Conservation (phyloP, 2,888 invertebrate genomes). For the Sympetrum striolatum region DNA sequence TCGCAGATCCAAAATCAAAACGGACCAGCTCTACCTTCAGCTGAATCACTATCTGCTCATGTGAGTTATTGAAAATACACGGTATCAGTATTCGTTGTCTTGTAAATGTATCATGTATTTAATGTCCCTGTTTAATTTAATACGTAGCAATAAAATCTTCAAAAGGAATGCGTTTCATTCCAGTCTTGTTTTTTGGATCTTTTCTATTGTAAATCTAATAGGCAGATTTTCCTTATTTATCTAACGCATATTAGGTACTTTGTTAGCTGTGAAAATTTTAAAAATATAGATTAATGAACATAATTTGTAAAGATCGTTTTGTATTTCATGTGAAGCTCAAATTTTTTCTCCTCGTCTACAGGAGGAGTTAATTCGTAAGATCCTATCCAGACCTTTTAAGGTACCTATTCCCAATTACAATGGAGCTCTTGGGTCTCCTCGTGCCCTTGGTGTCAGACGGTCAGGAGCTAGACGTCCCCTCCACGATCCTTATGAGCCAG, state of each 20-base stretch:
- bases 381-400: conserved; percentile 86
- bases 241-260: background rate
- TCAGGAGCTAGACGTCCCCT: conserved; percentile 72
- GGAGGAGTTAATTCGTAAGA: conserved; percentile 82
- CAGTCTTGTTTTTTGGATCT: too few relatives aligned
- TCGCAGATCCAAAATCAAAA: conserved; percentile 53
- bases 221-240: too few relatives aligned
- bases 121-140: background rate
- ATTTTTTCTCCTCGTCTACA: conserved; percentile 54
- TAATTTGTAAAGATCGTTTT: background rate
- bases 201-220: too few relatives aligned
- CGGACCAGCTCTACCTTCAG: conserved; percentile 48
- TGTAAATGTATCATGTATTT: background rate
- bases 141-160: background rate
- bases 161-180: too few relatives aligned
- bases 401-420: conserved; percentile 92
- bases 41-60: conserved; percentile 65
- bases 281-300: background rate
- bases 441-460: conserved; percentile 79
- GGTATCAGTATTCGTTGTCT: background rate
- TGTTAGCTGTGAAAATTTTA: too few relatives aligned
- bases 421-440: conserved; percentile 71
- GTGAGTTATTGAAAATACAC: conserved; percentile 57
- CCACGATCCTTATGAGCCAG: conserved; percentile 91
- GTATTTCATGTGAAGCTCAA: background rate